Percentiles rank a stretch among this genome's conserved stretches.
phyloP scores from a whole-genome alignment of 2,113 vertebrate genomes.

The Sebastes schlegelii region DNA sequence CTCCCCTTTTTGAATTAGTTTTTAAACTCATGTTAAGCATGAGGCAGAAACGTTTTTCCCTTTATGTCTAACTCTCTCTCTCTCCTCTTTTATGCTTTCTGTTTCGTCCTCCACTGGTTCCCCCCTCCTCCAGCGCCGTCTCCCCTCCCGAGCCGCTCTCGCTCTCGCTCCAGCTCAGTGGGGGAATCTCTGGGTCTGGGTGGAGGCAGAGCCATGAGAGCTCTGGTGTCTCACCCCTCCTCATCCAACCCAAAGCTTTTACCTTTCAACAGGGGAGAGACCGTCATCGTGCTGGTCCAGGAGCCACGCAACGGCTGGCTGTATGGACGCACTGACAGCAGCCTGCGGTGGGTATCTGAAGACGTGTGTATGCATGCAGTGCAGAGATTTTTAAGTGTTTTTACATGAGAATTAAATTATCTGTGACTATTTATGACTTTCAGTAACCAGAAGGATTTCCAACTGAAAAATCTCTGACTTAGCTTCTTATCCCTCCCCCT shows the following conservation, averaged over 20 bases:
- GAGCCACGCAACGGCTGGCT: constrained; percentile 97
- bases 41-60: neutral
- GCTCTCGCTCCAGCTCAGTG: constrained; percentile 90
- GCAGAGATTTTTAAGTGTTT: too few relatives aligned
- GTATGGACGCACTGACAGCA: constrained; percentile 92
- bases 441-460: too few relatives aligned
- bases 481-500: too few relatives aligned
- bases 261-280: constrained; percentile 87
- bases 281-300: constrained; percentile 86
- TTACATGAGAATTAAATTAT: too few relatives aligned
- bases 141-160: constrained; percentile 80
- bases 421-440: too few relatives aligned
- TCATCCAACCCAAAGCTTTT: constrained; percentile 92
- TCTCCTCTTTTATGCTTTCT: neutral
- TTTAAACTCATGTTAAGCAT: too few relatives aligned
- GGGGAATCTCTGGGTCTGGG: constrained; percentile 84
- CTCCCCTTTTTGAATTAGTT: too few relatives aligned
- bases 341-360: constrained; percentile 82
- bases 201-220: constrained; percentile 82
- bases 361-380: too few relatives aligned
- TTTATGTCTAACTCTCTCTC: neutral
- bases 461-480: too few relatives aligned
- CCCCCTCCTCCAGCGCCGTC: constrained; percentile 74
- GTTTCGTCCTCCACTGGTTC: neutral
- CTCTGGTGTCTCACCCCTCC: constrained; percentile 88